phyloP scores from a whole-genome alignment of 2,888 invertebrate species.

The Anthrax anthrax region DNA sequence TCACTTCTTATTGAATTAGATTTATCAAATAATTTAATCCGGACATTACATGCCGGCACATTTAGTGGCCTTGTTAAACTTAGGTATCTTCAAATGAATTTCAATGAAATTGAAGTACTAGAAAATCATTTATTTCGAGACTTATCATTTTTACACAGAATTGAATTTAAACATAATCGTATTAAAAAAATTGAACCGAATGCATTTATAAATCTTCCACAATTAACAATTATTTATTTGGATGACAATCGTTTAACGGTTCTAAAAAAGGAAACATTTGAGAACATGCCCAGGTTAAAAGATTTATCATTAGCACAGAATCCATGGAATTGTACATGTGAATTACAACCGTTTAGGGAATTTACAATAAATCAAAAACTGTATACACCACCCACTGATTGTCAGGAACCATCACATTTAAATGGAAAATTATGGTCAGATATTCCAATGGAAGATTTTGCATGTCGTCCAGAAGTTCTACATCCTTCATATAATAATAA shows the following conservation, averaged over 20 bases:
- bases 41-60: conserved; percentile 48
- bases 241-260: conserved; percentile 59
- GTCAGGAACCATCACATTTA: conserved; percentile 53
- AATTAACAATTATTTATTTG: conserved; percentile 52
- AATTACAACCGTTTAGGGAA: conserved; percentile 60
- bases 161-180: conserved; percentile 63
- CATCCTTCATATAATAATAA: conserved; percentile 35
- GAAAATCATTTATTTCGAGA: conserved; percentile 64
- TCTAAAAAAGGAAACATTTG: conserved; percentile 49
- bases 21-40: conserved; percentile 58
- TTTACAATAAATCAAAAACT: conserved; percentile 60
- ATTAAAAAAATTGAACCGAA: conserved; percentile 52
- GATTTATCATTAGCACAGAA: conserved; percentile 66
- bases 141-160: conserved; percentile 55
- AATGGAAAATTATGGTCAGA: conserved; percentile 60
- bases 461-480: conserved; percentile 64
- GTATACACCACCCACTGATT: conserved; percentile 59
- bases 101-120: conserved; percentile 58
- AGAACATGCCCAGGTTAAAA: conserved; percentile 48
- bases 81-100: conserved; percentile 55
- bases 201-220: conserved; percentile 55
- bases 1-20: conserved; percentile 70
- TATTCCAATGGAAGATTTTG: conserved; percentile 56
- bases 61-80: conserved; percentile 58
- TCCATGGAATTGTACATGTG: conserved; percentile 80